Evolutionary conservation across 2,888 invertebrate genomes (phyloP).

Genomic region (Megalurothrips usitatus): DNA sequence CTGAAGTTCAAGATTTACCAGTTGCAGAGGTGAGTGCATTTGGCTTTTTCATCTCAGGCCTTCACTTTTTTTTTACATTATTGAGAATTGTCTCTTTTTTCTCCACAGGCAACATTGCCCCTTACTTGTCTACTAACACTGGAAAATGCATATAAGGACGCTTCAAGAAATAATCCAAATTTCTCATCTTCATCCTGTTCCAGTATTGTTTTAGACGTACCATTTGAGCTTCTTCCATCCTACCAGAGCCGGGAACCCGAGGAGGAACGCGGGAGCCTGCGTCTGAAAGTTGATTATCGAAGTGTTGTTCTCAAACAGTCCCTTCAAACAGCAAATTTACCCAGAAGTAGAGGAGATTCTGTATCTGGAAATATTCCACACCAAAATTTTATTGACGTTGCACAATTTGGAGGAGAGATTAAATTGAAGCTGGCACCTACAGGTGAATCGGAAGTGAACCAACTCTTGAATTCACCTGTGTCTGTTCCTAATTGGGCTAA

Average conservation of each 20-base stretch:
- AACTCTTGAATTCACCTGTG: background rate
- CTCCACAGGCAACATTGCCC: background rate
- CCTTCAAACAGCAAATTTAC: background rate
- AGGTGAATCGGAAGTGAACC: background rate
- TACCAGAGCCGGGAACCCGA: too few species aligned
- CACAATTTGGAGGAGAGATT: background rate
- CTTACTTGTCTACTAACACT: background rate
- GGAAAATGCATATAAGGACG: constrained; percentile 5
- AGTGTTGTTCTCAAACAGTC: background rate
- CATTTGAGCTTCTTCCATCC: background rate
- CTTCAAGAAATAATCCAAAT: background rate
- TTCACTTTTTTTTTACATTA: background rate
- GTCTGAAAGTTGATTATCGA: background rate
- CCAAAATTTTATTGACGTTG: background rate
- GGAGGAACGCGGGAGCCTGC: background rate
- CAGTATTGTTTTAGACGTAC: background rate
- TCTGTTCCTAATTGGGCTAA: background rate
- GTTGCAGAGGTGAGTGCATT: background rate
- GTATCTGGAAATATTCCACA: background rate
- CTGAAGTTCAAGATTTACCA: background rate
- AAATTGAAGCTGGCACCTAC: background rate
- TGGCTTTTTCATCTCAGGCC: background rate
- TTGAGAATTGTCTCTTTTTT: too few species aligned
- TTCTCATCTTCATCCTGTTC: background rate
- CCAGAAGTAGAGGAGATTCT: background rate